Evolutionary conservation across 2,113 vertebrate species (phyloP), one percentile per base, ranked within the genome.

Genomic region (Miniopterus natalensis): DNA sequence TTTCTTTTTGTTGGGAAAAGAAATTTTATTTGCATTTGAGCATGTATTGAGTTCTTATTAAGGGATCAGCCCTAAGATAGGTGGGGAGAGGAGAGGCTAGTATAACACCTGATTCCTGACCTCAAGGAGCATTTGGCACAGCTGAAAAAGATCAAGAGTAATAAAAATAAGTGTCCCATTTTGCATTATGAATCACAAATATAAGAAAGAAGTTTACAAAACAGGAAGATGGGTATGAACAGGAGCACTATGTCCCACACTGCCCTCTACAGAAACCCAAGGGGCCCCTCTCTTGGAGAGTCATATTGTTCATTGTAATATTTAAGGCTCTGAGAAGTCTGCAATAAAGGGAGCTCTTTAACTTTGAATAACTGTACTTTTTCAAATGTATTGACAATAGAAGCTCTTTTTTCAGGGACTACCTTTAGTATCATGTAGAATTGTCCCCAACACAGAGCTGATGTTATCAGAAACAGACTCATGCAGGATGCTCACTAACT

Each of bases 171-270:
- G 23, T 61, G 55, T 12, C 3, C 55, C 55, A 25, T 57, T 90
- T 96, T n/a, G 25, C 47, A 47, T 75, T 93, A 71, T 29, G 45
- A 57, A 84, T 78, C 17, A 88, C 45, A 84, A 84, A 63, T 49
- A 65, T 9, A 45, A 88, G 53, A 88, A 75, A 91, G 42, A 68
- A 78, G 51, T 84, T 93, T 57, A 84, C 49, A 93, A 27, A 70
- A 3, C 27, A 92, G 73, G 53, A 71, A 78, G 29, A n/a, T 63
- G 1, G 65, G 4, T 25, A 20, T 36, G 2, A 9, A 61, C 4
- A 42, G 20, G 49, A 89, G 4, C 3, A 80, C 17, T 63, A n/a
- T 25, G 5, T 83, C 63, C 63, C 47, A 40, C 14, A 29, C 3
- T 36, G 1, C 81, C 31, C 40, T 79, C 25, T 61, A 53, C 42